Conservation (phyloP, 2,797 vertebrate genomes). For the Parauchenoglanis punctatus region DNA sequence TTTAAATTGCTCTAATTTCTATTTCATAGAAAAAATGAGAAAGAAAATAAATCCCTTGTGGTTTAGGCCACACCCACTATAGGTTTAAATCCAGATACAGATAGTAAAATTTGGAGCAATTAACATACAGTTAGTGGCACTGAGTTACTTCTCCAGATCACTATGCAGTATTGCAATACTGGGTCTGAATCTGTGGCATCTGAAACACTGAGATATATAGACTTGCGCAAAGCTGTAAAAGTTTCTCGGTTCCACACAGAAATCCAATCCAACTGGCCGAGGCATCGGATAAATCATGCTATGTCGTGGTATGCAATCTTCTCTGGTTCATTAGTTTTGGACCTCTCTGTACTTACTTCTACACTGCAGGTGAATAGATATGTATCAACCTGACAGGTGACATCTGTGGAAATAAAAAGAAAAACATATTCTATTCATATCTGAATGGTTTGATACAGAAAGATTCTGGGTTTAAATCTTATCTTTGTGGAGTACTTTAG, state of each 20-base stretch:
- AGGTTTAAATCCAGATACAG: neutral
- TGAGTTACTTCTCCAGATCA: neutral
- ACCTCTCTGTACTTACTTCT: conserved; percentile 9
- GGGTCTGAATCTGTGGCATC: neutral
- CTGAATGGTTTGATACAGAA: conserved; percentile 4
- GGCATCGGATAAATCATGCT: neutral
- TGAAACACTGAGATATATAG: neutral
- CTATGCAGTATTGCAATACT: neutral
- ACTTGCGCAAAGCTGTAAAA: neutral
- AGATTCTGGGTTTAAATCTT: neutral
- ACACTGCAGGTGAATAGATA: neutral
- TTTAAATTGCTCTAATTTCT: neutral
- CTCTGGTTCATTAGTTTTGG: neutral
- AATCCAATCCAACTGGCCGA: conserved; percentile 5
- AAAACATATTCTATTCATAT: too few species aligned
- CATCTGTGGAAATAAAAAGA: too few species aligned
- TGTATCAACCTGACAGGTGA: too few species aligned
- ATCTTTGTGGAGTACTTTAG: conserved; percentile 18
- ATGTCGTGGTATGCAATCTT: neutral
- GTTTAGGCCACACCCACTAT: neutral
- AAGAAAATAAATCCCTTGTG: neutral
- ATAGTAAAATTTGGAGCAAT: neutral
- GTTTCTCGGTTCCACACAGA: neutral
- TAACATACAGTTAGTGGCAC: neutral
- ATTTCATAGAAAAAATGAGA: neutral